A percentile compares a stretch with the other conserved stretches of the same genome.
Conservation (phyloP, 2,888 invertebrate species). For the Nesidiocoris tenuis region DNA sequence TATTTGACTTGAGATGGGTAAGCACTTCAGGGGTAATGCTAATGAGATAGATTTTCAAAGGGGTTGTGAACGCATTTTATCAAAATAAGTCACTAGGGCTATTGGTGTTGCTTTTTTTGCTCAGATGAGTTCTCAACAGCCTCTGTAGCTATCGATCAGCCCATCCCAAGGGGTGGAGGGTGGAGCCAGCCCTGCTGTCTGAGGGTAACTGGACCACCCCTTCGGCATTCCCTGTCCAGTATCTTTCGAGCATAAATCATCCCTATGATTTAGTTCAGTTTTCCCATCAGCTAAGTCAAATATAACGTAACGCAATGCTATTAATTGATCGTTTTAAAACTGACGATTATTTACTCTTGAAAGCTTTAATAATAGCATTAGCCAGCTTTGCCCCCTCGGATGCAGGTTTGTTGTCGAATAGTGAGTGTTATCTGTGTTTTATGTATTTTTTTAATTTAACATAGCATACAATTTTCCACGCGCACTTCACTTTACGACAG, state of each 20-base stretch:
- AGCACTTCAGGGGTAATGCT: too few relatives aligned
- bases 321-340: background rate
- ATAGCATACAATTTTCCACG: too few relatives aligned
- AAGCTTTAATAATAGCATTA: conserved; percentile 5
- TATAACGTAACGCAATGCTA: background rate
- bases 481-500: too few relatives aligned
- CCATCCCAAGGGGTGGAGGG: background rate
- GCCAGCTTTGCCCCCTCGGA: conserved; percentile 23
- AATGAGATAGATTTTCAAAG: too few relatives aligned
- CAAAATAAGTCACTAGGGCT: too few relatives aligned
- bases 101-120: background rate
- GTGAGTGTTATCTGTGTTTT: background rate
- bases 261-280: background rate
- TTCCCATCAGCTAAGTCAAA: background rate
- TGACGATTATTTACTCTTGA: conserved; percentile 13
- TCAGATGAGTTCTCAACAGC: background rate
- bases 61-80: too few relatives aligned
- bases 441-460: conserved; percentile 2
- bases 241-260: background rate
- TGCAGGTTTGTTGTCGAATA: conserved; percentile 20
- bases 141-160: background rate
- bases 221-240: background rate
- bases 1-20: too few relatives aligned
- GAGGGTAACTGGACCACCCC: background rate
- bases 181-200: background rate